Conservation (phyloP, 2,888 invertebrate genomes). For the Protodeltote pygarga region DNA sequence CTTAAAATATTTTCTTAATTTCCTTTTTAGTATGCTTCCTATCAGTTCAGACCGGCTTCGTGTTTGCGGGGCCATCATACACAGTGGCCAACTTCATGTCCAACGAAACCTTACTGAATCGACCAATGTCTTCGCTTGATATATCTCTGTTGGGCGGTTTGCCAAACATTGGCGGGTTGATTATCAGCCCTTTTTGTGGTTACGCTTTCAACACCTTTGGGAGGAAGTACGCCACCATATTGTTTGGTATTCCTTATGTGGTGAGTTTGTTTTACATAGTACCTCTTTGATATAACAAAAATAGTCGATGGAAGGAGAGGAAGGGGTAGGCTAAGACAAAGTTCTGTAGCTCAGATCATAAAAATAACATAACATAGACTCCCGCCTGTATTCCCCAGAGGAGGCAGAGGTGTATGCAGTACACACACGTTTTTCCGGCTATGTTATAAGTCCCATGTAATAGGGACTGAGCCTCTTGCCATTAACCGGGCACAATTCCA, state of each 20-base stretch:
- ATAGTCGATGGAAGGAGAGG: too few species aligned
- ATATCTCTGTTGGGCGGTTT: constrained; percentile 74
- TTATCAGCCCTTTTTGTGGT: constrained; percentile 71
- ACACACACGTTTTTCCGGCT: too few species aligned
- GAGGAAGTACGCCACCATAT: constrained; percentile 73
- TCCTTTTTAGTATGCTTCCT: constrained; percentile 68
- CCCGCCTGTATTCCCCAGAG: too few species aligned
- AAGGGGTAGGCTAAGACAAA: too few species aligned
- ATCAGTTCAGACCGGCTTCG: constrained; percentile 69
- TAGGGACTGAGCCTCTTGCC: too few species aligned
- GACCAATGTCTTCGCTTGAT: constrained; percentile 68
- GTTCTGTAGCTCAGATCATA: too few species aligned
- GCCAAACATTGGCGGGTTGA: constrained; percentile 71
- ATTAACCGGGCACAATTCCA: too few species aligned
- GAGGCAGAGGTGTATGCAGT: too few species aligned
- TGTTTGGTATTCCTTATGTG: constrained; percentile 74
- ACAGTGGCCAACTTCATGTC: constrained; percentile 71
- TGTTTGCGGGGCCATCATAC: constrained; percentile 78
- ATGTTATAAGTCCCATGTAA: too few species aligned
- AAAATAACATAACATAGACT: too few species aligned
- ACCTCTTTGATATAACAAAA: too few species aligned
- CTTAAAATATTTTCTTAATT: constrained; percentile 1
- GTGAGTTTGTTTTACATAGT: constrained; percentile 66
- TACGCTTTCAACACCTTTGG: constrained; percentile 70
- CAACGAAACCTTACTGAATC: constrained; percentile 68